Percentiles rank a stretch among this genome's conserved stretches.
Evolutionary conservation across 1,140 invertebrate genomes (phyloP).

Genomic region (Eupeodes corollae): DNA sequence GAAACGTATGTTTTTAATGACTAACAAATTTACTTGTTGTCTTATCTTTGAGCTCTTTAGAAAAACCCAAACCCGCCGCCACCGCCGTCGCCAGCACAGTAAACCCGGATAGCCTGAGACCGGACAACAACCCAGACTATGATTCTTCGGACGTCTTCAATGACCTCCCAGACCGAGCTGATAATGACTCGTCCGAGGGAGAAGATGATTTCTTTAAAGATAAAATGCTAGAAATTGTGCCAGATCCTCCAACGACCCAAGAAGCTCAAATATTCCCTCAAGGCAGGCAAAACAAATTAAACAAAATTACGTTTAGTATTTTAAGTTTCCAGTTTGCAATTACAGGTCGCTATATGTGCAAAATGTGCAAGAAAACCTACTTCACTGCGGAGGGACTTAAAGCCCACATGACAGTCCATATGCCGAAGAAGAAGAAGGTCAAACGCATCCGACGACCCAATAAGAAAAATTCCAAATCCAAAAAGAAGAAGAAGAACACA

Average conservation of each 20-base stretch:
- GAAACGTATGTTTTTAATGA: no score
- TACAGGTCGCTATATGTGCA: slow-evolving; percentile 6
- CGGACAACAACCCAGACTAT: not conserved
- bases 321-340: not conserved
- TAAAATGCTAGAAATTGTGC: no score
- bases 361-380: slow-evolving; percentile 5
- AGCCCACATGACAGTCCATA: slow-evolving; percentile 7
- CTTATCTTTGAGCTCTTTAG: no score
- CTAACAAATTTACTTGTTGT: no score
- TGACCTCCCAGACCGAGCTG: no score
- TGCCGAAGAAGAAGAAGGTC: slow-evolving; percentile 2
- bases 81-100: not conserved
- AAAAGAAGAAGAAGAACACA: not conserved
- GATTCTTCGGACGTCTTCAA: not conserved
- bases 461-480: not conserved
- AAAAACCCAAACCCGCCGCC: no score
- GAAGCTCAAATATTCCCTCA: slow-evolving; percentile 2
- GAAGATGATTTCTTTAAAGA: no score
- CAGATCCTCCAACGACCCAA: slow-evolving; percentile 1
- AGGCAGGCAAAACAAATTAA: not conserved
- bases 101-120: not conserved
- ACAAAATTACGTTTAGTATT: not conserved
- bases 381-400: slow-evolving; percentile 6
- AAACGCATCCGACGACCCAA: not conserved
- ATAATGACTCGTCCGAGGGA: no score